phyloP scores from a whole-genome alignment of 2,888 invertebrate genomes.

The Eucera pruinosa region DNA sequence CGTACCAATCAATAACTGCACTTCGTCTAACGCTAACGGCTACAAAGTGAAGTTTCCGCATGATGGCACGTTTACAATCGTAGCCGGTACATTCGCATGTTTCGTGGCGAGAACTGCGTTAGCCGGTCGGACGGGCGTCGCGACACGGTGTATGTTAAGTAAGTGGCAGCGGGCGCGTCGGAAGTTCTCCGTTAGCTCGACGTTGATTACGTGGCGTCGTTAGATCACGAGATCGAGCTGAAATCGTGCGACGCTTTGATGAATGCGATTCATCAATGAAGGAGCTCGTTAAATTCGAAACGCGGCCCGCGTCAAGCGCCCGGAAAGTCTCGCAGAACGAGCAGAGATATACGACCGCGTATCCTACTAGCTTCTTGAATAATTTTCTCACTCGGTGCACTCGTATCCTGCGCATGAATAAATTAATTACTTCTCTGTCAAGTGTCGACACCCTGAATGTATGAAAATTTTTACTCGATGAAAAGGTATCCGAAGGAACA shows the following conservation, averaged over 20 bases:
- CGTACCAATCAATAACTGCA: too few species aligned
- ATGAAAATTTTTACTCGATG: neutral
- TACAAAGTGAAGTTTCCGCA: neutral
- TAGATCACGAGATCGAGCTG: slow-evolving; percentile 50
- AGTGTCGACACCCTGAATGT: neutral
- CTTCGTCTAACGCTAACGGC: too few species aligned
- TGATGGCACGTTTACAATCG: slow-evolving; percentile 6
- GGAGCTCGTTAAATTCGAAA: slow-evolving; percentile 77
- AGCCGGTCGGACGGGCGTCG: slow-evolving; percentile 23
- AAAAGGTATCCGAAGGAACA: neutral
- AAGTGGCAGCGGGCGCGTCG: slow-evolving; percentile 40
- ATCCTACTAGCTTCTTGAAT: slow-evolving; percentile 46
- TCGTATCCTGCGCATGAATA: slow-evolving; percentile 47
- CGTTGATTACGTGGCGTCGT: slow-evolving; percentile 57
- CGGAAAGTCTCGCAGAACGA: slow-evolving; percentile 44
- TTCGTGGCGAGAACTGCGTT: slow-evolving; percentile 19
- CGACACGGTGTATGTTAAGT: slow-evolving; percentile 47
- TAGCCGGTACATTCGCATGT: slow-evolving; percentile 16
- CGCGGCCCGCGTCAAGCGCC: slow-evolving; percentile 32
- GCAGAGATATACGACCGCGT: slow-evolving; percentile 37
- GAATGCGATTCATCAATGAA: slow-evolving; percentile 76
- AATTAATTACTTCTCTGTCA: slow-evolving; percentile 53
- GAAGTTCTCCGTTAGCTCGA: slow-evolving; percentile 39
- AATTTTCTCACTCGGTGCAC: slow-evolving; percentile 58
- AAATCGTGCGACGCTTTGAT: slow-evolving; percentile 67